These are phyloP conservation scores for Liparis tanakae DNA, from an alignment of 2,797 vertebrate species.

Conservation along the genomic window DNA sequence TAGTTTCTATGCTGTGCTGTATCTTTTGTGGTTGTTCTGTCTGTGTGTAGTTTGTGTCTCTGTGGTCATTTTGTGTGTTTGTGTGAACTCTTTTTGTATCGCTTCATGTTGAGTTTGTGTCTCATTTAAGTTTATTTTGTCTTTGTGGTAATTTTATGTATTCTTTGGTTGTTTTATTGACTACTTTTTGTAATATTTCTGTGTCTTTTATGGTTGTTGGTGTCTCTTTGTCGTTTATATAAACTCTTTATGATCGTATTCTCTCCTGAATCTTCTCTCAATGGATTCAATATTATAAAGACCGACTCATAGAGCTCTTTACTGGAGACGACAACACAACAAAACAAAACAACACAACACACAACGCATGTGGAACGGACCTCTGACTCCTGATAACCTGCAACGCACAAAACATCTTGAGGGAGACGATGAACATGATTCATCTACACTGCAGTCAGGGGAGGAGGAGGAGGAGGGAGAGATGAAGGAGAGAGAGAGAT, in stretches of 20 bases:
- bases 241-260: neutral
- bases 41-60: no score
- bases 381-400: constrained; percentile 42
- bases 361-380: constrained; percentile 34
- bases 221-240: neutral
- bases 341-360: neutral
- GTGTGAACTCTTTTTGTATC: no score
- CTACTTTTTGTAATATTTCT: neutral
- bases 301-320: neutral
- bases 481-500: constrained; percentile 39
- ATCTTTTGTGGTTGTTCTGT: no score
- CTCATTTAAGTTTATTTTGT: no score
- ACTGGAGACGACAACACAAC: constrained; percentile 3
- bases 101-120: no score
- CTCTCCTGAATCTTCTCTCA: constrained; percentile 13
- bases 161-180: neutral
- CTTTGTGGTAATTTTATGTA: no score
- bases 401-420: constrained; percentile 13
- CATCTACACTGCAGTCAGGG: constrained; percentile 70
- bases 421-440: constrained; percentile 69
- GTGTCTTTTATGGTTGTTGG: neutral
- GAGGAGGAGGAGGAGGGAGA: constrained; percentile 59
- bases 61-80: no score
- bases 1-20: no score
- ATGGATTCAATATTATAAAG: constrained; percentile 16